A percentile compares a stretch with the other conserved stretches of the same genome.
These are phyloP conservation scores for Drosophila busckii DNA, from an alignment of 1,140 invertebrate genomes.

Conservation along the genomic window DNA sequence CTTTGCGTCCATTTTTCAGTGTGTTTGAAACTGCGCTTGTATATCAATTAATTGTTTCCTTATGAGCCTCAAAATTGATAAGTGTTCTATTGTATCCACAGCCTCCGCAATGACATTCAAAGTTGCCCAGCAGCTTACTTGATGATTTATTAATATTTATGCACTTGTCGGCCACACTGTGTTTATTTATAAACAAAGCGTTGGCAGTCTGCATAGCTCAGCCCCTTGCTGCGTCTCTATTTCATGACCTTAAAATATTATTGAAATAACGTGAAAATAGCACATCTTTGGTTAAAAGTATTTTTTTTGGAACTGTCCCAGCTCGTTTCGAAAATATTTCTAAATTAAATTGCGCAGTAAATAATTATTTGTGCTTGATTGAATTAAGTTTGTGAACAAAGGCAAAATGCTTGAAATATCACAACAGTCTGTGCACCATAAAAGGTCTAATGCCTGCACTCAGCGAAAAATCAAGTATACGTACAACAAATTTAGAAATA, in stretches of 20 bases:
- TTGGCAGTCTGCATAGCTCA: constrained; percentile 24
- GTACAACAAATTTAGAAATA: no score
- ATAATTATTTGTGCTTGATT: constrained; percentile 24
- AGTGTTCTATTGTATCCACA: constrained; percentile 12
- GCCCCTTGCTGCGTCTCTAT: constrained; percentile 13
- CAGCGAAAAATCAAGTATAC: no score
- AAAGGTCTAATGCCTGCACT: not conserved
- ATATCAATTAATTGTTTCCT: constrained; percentile 24
- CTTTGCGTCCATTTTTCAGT: no score
- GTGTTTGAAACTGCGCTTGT: no score
- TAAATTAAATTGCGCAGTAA: constrained; percentile 20
- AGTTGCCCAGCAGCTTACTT: constrained; percentile 27
- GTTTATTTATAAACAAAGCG: constrained; percentile 55
- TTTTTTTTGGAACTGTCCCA: no score
- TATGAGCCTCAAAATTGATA: constrained; percentile 41
- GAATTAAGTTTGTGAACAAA: constrained; percentile 24
- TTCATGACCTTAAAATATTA: constrained; percentile 50
- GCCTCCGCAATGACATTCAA: constrained; percentile 17
- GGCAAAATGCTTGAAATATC: not conserved
- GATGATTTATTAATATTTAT: constrained; percentile 52
- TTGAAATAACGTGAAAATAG: constrained; percentile 37
- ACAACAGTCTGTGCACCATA: not conserved
- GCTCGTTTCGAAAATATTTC: no score
- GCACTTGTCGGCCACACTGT: constrained; percentile 24
- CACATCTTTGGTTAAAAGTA: not conserved